Conservation (phyloP, 2,113 vertebrate species). For the Periophthalmus modestus region DNA sequence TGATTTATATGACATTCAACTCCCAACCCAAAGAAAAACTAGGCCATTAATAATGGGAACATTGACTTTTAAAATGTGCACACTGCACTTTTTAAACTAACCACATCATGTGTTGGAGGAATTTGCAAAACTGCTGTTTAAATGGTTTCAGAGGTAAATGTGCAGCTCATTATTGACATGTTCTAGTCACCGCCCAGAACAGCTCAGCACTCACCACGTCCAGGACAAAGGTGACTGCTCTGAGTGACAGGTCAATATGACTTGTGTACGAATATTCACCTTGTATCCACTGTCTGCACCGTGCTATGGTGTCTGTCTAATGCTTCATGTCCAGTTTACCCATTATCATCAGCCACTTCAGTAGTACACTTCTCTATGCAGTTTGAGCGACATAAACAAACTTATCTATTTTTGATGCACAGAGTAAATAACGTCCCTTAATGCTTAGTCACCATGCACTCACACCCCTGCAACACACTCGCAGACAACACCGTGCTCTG, state of each 20-base stretch:
- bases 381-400: background rate
- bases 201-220: constrained; percentile 5
- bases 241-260: constrained; percentile 8
- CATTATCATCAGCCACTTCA: background rate
- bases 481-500: background rate
- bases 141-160: background rate
- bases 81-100: background rate
- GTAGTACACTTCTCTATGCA: background rate
- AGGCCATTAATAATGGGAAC: background rate
- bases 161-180: constrained; percentile 1
- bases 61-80: background rate
- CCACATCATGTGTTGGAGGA: background rate
- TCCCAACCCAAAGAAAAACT: background rate
- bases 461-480: background rate
- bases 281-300: background rate
- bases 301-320: background rate
- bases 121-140: constrained; percentile 2
- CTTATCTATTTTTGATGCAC: background rate
- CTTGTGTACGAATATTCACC: background rate
- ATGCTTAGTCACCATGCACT: constrained; percentile 36
- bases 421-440: background rate
- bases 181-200: background rate
- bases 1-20: background rate
- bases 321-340: background rate
- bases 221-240: background rate